Percentiles rank a stretch among this genome's conserved stretches.
Conservation (phyloP, 1,140 invertebrate genomes). For the Drosophila simulans region DNA sequence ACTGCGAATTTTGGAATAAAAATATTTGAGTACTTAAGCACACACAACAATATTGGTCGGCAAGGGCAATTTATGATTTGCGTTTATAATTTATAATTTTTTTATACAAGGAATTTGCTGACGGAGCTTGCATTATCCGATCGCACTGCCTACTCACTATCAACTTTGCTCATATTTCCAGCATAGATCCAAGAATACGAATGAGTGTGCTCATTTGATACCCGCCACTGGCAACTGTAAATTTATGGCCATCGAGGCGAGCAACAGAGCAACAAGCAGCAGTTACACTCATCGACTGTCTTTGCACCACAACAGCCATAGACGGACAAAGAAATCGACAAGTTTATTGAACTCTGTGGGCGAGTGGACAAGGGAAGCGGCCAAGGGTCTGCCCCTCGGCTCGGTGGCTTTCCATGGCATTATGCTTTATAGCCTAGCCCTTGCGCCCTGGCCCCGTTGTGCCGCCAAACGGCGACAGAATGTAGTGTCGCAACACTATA, state of each 20-base stretch:
- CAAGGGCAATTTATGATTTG: neutral
- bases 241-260: conserved; percentile 23
- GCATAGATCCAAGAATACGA: conserved; percentile 9
- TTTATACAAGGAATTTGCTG: neutral
- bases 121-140: neutral
- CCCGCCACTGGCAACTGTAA: conserved; percentile 29
- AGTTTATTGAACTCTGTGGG: conserved; percentile 41
- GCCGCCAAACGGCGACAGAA: conserved; percentile 6
- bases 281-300: conserved; percentile 33
- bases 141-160: neutral
- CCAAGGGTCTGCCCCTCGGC: conserved; percentile 26
- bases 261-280: conserved; percentile 35
- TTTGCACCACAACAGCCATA: conserved; percentile 36
- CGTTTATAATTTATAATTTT: no score
- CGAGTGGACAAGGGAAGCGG: conserved; percentile 24
- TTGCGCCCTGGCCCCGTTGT: neutral
- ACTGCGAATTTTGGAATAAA: no score
- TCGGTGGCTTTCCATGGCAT: conserved; percentile 31
- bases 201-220: conserved; percentile 33
- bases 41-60: neutral
- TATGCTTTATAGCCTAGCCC: conserved; percentile 35
- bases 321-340: conserved; percentile 53
- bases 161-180: neutral
- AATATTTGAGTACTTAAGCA: no score
- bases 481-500: conserved; percentile 29